Evolutionary conservation across 2,797 vertebrate species (phyloP).

Genomic region (Columba guinea): DNA sequence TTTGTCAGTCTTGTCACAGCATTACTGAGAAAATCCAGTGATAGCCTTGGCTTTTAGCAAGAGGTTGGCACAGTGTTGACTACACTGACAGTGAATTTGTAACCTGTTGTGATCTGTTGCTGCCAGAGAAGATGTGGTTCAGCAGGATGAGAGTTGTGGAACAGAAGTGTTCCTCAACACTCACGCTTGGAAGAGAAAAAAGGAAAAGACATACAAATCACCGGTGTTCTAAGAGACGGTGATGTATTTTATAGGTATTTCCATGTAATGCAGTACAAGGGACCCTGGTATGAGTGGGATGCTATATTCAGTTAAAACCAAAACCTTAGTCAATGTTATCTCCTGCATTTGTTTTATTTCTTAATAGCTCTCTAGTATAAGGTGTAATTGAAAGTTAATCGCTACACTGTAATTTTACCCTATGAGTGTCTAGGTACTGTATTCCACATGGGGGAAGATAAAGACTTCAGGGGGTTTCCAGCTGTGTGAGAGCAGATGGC

Average conservation of each 20-base stretch:
- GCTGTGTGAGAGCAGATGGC: not conserved
- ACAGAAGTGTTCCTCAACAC: not conserved
- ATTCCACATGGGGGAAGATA: not conserved
- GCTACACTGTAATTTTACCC: not conserved
- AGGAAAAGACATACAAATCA: not conserved
- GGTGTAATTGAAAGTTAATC: not conserved
- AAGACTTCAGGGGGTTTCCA: not conserved
- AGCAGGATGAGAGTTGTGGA: accelerated
- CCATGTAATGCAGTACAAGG: no score
- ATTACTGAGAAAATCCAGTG: accelerated
- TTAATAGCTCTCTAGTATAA: not conserved
- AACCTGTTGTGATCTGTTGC: not conserved
- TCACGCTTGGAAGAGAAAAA: not conserved
- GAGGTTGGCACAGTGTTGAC: not conserved
- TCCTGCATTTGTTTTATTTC: not conserved
- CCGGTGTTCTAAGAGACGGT: not conserved
- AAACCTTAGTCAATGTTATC: not conserved
- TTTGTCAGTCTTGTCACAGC: not conserved
- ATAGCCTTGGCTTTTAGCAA: not conserved
- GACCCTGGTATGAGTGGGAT: not conserved
- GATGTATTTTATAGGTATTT: no score
- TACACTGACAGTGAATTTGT: not conserved
- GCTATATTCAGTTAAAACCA: not conserved
- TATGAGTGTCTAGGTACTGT: not conserved
- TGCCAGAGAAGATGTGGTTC: not conserved